phyloP scores from a whole-genome alignment of 2,113 vertebrate genomes.

The Ondatra zibethicus region DNA sequence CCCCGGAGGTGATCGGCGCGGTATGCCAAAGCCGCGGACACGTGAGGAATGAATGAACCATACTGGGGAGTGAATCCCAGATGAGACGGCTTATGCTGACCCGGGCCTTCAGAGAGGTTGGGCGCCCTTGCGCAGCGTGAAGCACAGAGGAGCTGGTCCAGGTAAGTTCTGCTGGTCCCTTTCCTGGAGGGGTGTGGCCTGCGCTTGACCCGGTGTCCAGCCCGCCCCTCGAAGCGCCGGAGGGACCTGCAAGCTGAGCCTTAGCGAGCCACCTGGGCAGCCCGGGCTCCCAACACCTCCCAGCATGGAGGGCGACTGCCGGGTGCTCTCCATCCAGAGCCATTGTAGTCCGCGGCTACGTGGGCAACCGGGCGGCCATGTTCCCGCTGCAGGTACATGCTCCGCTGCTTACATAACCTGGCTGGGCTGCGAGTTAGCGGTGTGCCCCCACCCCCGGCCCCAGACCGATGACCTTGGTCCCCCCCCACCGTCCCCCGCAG shows the following conservation, averaged over 20 bases:
- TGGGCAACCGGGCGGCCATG: constrained; percentile 96
- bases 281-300: background rate
- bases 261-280: background rate
- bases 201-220: background rate
- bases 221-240: background rate
- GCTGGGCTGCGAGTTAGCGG: background rate
- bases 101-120: too few relatives aligned
- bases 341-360: constrained; percentile 97
- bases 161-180: fast-evolving
- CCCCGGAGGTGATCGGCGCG: background rate
- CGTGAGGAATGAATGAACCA: background rate
- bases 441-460: background rate
- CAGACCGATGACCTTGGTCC: constrained; percentile 59
- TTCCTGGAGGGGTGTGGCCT: background rate
- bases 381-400: constrained; percentile 94
- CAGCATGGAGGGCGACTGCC: constrained; percentile 90
- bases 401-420: constrained; percentile 14
- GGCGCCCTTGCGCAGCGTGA: too few relatives aligned
- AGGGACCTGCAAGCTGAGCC: background rate
- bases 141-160: background rate
- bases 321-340: constrained; percentile 98
- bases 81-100: too few relatives aligned
- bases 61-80: fast-evolving
- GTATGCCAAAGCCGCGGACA: background rate
- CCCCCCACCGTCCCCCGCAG: too few relatives aligned